Base-by-base conservation (phyloP, 1,140 invertebrate species). In the Zeugodacus cucurbitae region DNA sequence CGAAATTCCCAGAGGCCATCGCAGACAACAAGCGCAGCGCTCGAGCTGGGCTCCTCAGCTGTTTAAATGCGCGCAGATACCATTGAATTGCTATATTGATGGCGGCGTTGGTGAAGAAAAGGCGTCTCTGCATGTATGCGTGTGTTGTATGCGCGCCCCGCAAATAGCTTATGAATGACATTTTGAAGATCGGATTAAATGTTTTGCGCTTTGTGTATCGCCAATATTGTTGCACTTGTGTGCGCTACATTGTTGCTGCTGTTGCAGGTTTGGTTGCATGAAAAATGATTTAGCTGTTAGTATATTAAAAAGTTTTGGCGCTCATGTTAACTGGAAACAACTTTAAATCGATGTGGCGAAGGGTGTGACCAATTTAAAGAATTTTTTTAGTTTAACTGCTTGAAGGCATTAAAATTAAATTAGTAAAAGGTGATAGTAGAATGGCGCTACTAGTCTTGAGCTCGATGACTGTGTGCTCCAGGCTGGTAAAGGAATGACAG, bases 91-190 rank as follows among this genome's bases (percentile, higher is more conserved):
- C 34, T 54, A 54, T 54, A 54, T 17, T 17, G 48, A 54, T 14
- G 26, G 34, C 1, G 32, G 26, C 11, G 74, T 41, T 44, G 32
- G 41, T 5, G 74, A 29, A 22, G 17, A 48, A 20, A 48, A 48
- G 41, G 74, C 74, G 26, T 44, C 29, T 41, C 32, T 2, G 22
- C 26, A n/a, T 17, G 11, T 82, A 5, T 48, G 6, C 22, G 20
- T 82, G 37, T 11, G 20, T n/a, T 44, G 74, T 6, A 26, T 29
- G 74, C 26, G 44, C 41, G n/a, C 26, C 11, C 74, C 74, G n/a
- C 74, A 82, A 82, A 82, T 82, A 48, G 41, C 74, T 82, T 48
- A 82, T 41, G 74, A 82, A 82, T n/a, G 74, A 48, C 74, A 82
- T 82, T 82, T 82, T 82, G n/a, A 26, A 48, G 74, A 82, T 48